Evolutionary conservation across 2,113 vertebrate genomes (phyloP).

Genomic region (Xenopus laevis): DNA sequence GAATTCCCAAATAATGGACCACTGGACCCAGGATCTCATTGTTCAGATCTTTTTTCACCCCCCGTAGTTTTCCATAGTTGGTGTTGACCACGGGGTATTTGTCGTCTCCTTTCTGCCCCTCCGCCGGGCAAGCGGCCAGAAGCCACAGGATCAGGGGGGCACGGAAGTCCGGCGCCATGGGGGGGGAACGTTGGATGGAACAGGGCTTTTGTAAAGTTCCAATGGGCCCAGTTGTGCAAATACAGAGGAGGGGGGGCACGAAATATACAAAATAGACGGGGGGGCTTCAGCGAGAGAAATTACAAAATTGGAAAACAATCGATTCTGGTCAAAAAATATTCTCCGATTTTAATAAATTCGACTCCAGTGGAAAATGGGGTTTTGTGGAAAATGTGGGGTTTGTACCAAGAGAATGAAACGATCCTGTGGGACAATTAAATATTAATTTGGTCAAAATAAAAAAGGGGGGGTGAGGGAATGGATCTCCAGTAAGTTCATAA

Average conservation of each 20-base stretch:
- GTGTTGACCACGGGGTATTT: slow-evolving; percentile 80
- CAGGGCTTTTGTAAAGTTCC: no score
- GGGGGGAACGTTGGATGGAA: neutral
- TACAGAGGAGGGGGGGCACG: no score
- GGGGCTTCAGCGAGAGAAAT: no score
- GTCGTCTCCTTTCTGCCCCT: slow-evolving; percentile 70
- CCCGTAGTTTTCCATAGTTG: slow-evolving; percentile 81
- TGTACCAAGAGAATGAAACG: neutral
- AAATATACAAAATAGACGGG: neutral
- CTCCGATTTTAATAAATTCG: no score
- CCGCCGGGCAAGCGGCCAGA: slow-evolving; percentile 62
- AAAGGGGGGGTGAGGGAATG: neutral
- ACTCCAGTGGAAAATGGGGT: neutral
- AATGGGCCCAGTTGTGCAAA: no score
- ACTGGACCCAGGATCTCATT: slow-evolving; percentile 89
- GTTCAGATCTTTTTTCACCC: slow-evolving; percentile 83
- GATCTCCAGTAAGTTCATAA: neutral
- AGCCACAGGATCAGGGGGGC: slow-evolving; percentile 62
- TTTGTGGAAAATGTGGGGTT: no score
- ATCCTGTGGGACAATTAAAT: no score
- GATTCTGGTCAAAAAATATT: no score
- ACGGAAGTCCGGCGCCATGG: slow-evolving; percentile 43
- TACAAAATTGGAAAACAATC: no score
- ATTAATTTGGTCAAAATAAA: neutral
- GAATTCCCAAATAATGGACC: slow-evolving; percentile 84